Percentiles rank a stretch among this genome's conserved stretches.
phyloP scores from a whole-genome alignment of 2,797 vertebrate species.

The Sebastiscus albofasciatus region DNA sequence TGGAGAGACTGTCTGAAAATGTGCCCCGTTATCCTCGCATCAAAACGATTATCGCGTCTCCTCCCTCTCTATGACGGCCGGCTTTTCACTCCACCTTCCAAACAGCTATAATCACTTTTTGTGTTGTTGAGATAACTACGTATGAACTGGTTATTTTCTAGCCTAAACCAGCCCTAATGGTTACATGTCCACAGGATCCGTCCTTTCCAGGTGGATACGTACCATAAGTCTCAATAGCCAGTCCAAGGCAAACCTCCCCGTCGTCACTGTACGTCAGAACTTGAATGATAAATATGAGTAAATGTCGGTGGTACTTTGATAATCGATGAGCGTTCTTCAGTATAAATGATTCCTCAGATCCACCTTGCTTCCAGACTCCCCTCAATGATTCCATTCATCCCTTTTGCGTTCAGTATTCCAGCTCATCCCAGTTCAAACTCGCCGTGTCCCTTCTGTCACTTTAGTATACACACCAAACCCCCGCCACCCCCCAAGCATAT shows the following conservation, averaged over 20 bases:
- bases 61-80: neutral
- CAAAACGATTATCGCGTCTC: neutral
- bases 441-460: neutral
- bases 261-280: neutral
- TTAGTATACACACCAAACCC: neutral
- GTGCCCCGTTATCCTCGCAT: neutral
- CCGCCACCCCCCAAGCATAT: neutral
- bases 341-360: neutral
- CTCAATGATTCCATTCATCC: neutral
- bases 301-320: neutral
- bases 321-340: neutral
- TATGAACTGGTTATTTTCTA: neutral
- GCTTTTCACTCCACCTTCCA: neutral
- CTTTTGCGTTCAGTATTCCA: neutral
- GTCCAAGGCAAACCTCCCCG: neutral
- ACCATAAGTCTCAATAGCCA: no score
- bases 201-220: no score
- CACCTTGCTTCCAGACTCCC: neutral
- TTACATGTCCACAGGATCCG: no score
- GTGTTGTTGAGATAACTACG: no score
- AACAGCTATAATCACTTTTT: neutral
- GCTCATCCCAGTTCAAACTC: conserved; percentile 1
- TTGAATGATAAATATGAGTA: neutral
- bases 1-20: neutral
- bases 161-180: neutral